Percentiles rank a stretch among this genome's conserved stretches.
Conservation (phyloP, 2,113 vertebrate species). For the Diadophis punctatus region DNA sequence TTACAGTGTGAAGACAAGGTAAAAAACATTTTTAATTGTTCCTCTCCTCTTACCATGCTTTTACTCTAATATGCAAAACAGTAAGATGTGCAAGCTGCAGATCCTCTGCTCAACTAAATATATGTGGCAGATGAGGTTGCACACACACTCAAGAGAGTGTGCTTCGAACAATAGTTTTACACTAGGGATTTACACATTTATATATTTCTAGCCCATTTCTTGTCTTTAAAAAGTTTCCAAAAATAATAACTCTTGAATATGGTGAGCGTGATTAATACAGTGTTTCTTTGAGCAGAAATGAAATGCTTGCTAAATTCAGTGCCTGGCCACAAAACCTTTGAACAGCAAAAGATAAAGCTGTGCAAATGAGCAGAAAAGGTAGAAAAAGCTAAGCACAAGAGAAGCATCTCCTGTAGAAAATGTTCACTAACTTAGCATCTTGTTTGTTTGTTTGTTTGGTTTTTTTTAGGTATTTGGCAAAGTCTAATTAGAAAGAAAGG, state of each 20-base stretch:
- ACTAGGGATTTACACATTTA: not conserved
- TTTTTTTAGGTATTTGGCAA: constrained; percentile 26
- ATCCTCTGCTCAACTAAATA: not conserved
- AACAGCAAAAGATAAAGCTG: not conserved
- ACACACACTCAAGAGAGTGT: not conserved
- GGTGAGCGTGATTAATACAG: not conserved
- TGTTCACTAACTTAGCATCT: not conserved
- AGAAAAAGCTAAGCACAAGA: not conserved
- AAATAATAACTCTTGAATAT: not conserved
- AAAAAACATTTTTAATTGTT: not conserved
- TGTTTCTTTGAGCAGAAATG: constrained; percentile 6
- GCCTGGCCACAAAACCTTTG: not conserved
- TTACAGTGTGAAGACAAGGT: not conserved
- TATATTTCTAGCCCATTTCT: not conserved
- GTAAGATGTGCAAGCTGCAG: not conserved
- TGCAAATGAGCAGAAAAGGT: constrained; percentile 3
- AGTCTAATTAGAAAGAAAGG: constrained; percentile 18
- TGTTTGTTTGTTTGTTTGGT: not conserved
- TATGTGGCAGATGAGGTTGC: too few relatives aligned
- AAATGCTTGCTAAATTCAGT: not conserved
- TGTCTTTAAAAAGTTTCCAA: not conserved
- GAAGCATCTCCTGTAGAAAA: constrained; percentile 16
- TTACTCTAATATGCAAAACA: not conserved
- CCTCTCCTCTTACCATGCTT: not conserved
- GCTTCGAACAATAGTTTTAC: not conserved